Evolutionary conservation across 2,888 invertebrate species (phyloP), one percentile per base, ranked within the genome.

Genomic region (Cephus sareptanus): DNA sequence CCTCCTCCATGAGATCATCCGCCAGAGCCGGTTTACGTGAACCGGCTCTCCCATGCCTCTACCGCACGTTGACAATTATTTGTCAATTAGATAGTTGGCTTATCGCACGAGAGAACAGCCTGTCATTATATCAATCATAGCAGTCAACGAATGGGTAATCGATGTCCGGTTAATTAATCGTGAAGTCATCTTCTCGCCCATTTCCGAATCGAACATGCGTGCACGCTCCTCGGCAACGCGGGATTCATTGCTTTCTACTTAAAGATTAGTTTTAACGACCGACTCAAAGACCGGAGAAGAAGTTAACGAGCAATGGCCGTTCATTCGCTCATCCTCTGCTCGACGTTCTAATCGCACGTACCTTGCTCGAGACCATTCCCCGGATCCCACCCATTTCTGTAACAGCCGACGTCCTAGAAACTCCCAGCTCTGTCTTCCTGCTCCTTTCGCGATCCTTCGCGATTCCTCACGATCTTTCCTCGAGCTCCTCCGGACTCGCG

Each of bases 121-220:
- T 69, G 77, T 75, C 77, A 77, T 77, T 74, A 74, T 74, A 69
- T 77, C 75, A 74, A 77, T 77, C 77, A 69, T 56, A 69, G 4
- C 69, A 74, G 74, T 77, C 77, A 69, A 69, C 77, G 34, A 3
- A 74, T 34, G 37, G 69, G 74, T 69, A 77, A 77, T 77, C 79
- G 79, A 80, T 83, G 80, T 81, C 78, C 71, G 75, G 79, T 56
- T 82, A 83, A 83, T 83, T 83, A 83, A 82, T 34, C 75, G 77
- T 83, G 81, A 81, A 81, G 81, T 83, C 82, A 82, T 79, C 11
- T 23, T 56, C 56, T 56, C 78, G 68, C 79, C 77, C 77, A 75
- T 69, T 73, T 70, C 75, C 70, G 75, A 77, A 80, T 78, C 79
- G 34, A 69, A 69, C 69, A 70, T 77, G 69, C 76, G 74, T 75